phyloP scores from a whole-genome alignment of 2,113 vertebrate genomes.

The Hypomesus transpacificus region DNA sequence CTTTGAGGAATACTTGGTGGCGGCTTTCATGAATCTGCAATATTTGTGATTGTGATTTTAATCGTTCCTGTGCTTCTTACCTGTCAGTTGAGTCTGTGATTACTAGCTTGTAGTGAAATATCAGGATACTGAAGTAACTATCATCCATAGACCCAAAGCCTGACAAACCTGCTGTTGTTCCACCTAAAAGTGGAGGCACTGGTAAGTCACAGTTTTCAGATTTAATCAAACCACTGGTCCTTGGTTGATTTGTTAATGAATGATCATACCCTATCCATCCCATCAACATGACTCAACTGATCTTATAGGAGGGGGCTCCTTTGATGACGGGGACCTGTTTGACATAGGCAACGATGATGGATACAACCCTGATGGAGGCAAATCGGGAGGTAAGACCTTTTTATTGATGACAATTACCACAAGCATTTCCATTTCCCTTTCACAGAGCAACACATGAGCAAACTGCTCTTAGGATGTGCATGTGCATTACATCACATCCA shows the following conservation, averaged over 20 bases:
- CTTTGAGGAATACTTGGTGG: too few species aligned
- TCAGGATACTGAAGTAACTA: background rate
- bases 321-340: constrained; percentile 51
- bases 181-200: constrained; percentile 34
- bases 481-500: too few species aligned
- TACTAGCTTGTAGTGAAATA: background rate
- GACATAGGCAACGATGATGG: background rate
- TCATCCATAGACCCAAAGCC: constrained; percentile 36
- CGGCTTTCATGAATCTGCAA: too few species aligned
- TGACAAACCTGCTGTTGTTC: constrained; percentile 38
- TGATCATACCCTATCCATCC: background rate
- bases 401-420: too few species aligned
- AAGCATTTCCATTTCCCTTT: too few species aligned
- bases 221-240: background rate
- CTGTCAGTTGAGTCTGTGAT: background rate
- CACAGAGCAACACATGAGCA: too few species aligned
- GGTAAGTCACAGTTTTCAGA: constrained; percentile 40
- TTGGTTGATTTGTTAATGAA: background rate
- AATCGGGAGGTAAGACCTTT: constrained; percentile 38
- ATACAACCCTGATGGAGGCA: constrained; percentile 60
- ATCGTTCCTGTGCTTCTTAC: too few species aligned
- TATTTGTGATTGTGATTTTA: too few species aligned
- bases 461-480: too few species aligned
- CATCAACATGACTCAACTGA: background rate
- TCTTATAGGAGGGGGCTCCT: constrained; percentile 46